phyloP scores from a whole-genome alignment of 2,888 invertebrate genomes.

The Cyaniris semiargus region DNA sequence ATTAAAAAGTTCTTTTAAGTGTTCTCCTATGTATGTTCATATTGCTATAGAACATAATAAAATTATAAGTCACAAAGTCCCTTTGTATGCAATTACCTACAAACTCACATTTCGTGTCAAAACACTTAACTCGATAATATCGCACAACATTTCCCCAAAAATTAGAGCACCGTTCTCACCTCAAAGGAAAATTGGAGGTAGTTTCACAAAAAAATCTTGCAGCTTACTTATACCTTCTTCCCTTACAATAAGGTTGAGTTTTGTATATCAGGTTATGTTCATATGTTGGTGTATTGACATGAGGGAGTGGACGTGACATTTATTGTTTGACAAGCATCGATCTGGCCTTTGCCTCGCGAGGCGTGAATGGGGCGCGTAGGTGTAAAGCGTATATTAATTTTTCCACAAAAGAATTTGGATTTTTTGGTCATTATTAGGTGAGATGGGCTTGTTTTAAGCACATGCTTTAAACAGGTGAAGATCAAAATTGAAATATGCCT shows the following conservation, averaged over 20 bases:
- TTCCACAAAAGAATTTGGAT: neutral
- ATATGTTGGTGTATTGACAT: constrained; percentile 57
- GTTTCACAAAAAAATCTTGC: constrained; percentile 45
- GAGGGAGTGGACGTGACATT: constrained; percentile 80
- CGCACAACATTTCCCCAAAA: constrained; percentile 63
- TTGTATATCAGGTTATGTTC: constrained; percentile 38
- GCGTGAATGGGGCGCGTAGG: constrained; percentile 58
- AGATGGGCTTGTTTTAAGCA: no score
- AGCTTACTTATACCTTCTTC: constrained; percentile 43
- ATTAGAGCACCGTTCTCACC: constrained; percentile 75
- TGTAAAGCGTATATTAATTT: constrained; percentile 18
- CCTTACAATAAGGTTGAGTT: constrained; percentile 41
- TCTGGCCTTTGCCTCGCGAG: constrained; percentile 77
- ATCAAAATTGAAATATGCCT: neutral
- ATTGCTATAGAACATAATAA: neutral
- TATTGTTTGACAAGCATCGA: constrained; percentile 81
- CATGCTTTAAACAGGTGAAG: no score
- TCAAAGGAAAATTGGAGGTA: constrained; percentile 70
- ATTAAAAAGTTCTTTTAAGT: neutral
- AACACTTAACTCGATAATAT: constrained; percentile 58
- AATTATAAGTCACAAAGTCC: neutral
- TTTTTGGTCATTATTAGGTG: neutral
- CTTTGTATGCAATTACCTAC: neutral
- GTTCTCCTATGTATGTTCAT: no score
- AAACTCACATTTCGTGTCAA: constrained; percentile 38